A percentile compares a stretch with the other conserved stretches of the same genome.
Conservation (phyloP, 2,888 invertebrate genomes). For the Cyrtodaria siliqua region DNA sequence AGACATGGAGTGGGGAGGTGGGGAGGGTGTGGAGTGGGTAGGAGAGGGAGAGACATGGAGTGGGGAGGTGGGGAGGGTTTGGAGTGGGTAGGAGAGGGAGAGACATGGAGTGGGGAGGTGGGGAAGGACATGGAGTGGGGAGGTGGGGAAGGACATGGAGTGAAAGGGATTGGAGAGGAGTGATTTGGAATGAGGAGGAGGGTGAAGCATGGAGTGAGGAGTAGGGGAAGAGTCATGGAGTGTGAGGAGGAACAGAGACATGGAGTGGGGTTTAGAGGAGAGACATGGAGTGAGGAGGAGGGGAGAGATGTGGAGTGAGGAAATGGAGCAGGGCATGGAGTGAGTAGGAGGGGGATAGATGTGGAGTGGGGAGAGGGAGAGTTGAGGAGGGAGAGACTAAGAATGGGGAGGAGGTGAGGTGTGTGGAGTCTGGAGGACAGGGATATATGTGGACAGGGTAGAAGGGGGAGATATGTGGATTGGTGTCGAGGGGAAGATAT, state of each 20-base stretch:
- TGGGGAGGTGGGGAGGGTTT: not conserved
- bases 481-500: not conserved
- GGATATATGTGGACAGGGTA: not conserved
- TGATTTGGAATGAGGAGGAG: not conserved
- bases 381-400: not conserved
- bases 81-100: not conserved
- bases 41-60: too few species aligned
- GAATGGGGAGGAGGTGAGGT: not conserved
- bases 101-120: too few species aligned
- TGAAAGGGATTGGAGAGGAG: not conserved
- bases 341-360: not conserved
- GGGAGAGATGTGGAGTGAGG: not conserved
- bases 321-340: not conserved
- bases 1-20: too few species aligned
- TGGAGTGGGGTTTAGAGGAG: not conserved
- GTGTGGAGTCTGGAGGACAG: constrained; percentile 1
- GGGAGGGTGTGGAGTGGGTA: not conserved
- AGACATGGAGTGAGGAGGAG: constrained; percentile 3
- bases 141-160: not conserved
- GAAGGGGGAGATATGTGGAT: not conserved
- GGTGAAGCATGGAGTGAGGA: not conserved
- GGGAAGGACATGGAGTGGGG: too few species aligned
- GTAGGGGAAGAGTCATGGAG: too few species aligned
- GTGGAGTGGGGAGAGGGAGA: not conserved
- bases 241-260: not conserved